Percentiles rank a stretch among this genome's conserved stretches.
phyloP scores from a whole-genome alignment of 2,888 invertebrate species.

The Rhamphomyia laevipes region DNA sequence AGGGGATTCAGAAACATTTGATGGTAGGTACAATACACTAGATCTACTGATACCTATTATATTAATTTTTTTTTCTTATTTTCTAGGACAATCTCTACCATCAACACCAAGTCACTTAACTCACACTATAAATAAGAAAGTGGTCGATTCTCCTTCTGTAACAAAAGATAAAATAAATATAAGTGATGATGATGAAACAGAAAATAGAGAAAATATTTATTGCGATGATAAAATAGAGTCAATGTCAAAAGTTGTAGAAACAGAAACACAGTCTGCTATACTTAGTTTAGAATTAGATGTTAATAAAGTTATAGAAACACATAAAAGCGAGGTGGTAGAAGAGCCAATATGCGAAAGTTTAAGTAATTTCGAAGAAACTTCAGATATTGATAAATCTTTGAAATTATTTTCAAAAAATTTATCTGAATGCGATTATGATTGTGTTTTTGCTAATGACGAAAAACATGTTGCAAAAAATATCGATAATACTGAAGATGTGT shows the following conservation, averaged over 20 bases:
- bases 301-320: no score
- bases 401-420: background rate
- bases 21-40: background rate
- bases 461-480: background rate
- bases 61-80: background rate
- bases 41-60: background rate
- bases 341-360: no score
- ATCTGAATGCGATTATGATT: background rate
- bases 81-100: background rate
- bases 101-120: background rate
- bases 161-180: background rate
- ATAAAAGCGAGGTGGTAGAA: no score
- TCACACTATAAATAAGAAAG: background rate
- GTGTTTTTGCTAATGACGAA: no score
- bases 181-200: background rate
- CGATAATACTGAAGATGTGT: background rate
- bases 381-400: background rate
- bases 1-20: background rate
- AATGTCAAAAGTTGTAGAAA: no score
- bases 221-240: no score
- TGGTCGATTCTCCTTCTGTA: background rate
- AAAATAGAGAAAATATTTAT: background rate
- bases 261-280: no score
- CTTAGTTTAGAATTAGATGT: no score
- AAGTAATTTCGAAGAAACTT: background rate